Evolutionary conservation across 35 echinoderm and acorn worm species (phyloP).

Genomic region (Holothuria glaberrima): DNA sequence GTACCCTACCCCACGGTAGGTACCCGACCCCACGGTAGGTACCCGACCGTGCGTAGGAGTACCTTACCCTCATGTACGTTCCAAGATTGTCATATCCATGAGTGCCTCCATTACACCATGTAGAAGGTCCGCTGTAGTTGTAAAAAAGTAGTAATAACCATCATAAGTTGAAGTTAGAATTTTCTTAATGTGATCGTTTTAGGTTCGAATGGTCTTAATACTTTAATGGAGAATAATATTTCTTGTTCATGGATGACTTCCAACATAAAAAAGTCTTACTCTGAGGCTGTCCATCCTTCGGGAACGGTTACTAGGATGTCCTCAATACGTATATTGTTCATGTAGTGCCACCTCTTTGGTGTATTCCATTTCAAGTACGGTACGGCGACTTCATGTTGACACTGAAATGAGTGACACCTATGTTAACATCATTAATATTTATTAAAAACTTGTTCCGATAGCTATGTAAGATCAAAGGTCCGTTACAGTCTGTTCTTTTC

Average conservation of each 20-base stretch:
- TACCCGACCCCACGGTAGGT: too few species aligned
- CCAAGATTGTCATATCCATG: conserved; percentile 67
- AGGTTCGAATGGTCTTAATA: too few species aligned
- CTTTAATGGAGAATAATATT: too few species aligned
- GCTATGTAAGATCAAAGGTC: too few species aligned
- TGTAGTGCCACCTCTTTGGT: conserved; percentile 92
- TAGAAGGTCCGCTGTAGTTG: background rate
- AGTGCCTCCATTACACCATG: conserved; percentile 59
- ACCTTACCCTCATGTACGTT: conserved; percentile 49
- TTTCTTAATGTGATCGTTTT: too few species aligned
- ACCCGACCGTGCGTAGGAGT: too few species aligned
- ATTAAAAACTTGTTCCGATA: too few species aligned
- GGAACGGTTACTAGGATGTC: conserved; percentile 73
- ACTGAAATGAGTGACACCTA: conserved; percentile 44
- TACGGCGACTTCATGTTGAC: conserved; percentile 61
- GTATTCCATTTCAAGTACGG: conserved; percentile 79
- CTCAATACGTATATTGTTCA: conserved; percentile 86
- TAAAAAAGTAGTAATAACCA: background rate
- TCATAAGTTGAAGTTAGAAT: too few species aligned
- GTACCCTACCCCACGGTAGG: too few species aligned
- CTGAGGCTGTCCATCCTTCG: conserved; percentile 70
- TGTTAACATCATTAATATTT: too few species aligned
- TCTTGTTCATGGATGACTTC: too few species aligned
- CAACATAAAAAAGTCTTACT: conserved; percentile 51
- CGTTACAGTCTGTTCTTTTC: too few species aligned